phyloP scores from a whole-genome alignment of 2,113 vertebrate genomes.

The Oryzias melastigma region DNA sequence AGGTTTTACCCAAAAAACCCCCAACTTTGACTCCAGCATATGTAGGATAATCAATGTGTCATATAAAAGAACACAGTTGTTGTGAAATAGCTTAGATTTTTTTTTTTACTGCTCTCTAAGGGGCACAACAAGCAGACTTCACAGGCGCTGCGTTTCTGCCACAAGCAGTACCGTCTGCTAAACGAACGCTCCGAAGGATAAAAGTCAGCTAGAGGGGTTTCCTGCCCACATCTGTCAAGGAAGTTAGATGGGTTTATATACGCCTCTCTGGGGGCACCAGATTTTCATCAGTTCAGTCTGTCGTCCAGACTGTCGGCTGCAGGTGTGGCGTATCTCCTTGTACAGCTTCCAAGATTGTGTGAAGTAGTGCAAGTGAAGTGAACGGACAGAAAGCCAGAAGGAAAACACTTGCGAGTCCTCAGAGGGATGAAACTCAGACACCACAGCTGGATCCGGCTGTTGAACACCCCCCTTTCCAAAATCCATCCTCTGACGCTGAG shows the following conservation, averaged over 20 bases:
- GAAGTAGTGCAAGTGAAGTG: conserved; percentile 45
- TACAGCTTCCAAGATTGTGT: conserved; percentile 33
- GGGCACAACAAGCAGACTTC: too few relatives aligned
- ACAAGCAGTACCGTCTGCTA: conserved; percentile 10
- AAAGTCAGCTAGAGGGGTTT: conserved; percentile 40
- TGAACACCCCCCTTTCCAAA: conserved; percentile 24
- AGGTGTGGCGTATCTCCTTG: conserved; percentile 57
- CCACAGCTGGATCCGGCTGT: conserved; percentile 67
- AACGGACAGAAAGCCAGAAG: conserved; percentile 31
- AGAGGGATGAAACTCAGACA: conserved; percentile 32
- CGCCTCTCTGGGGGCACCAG: conserved; percentile 31
- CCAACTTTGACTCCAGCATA: too few relatives aligned
- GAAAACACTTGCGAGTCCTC: conserved; percentile 39
- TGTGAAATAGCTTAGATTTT: too few relatives aligned
- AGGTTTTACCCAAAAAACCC: too few relatives aligned
- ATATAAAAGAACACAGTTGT: too few relatives aligned
- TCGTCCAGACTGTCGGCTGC: conserved; percentile 49
- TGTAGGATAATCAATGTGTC: too few relatives aligned
- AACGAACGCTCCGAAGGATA: conserved; percentile 26
- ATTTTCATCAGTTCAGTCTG: conserved; percentile 46
- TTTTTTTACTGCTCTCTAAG: too few relatives aligned
- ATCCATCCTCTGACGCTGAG: conserved; percentile 40
- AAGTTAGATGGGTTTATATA: conserved; percentile 40
- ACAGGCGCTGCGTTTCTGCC: conserved; percentile 8
- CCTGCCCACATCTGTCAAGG: conserved; percentile 60